Base-by-base conservation (phyloP, 2,888 invertebrate genomes). In the Rhagophthalmus giganteus region DNA sequence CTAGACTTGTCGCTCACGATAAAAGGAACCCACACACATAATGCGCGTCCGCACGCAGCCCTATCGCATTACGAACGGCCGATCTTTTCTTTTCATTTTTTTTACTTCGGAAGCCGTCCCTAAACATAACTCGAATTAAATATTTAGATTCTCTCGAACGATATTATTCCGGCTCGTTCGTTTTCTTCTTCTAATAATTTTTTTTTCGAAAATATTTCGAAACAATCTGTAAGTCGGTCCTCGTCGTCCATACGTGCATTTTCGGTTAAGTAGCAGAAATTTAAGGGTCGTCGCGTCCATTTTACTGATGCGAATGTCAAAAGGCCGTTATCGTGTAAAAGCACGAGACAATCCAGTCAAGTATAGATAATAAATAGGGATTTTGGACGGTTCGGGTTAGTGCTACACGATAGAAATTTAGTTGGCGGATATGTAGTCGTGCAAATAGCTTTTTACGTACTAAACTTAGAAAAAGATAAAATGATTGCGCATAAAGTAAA, bases 301-400 rank as follows among this genome's bases (percentile, higher is more conserved):
- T 44, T 24, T 13, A n/a, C 31, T 28, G 55, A 51, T 55, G 47
- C 47, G 51, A 51, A 46, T 33, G 46, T 51, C 52, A 48, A 42
- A 47, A 24, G 47, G 28, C 40, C 50, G 27, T 38, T 54, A 41
- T 55, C 51, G 49, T 32, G 33, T 55, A 51, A 51, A 51, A 47
- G 45, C 42, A 51, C 42, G 42, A 47, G 51, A 51, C 51, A 33
- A 42, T 50, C 41, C 41, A 46, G 34, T 37, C 46, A 44, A 41
- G 50, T 42, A 47, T 47, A 51, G 55, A 52, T 52, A 51, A 52
- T 55, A 55, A 55, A 52, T 55, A 55, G 47, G 46, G 51, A 55
- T 51, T 55, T 47, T 11, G 32, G 41, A 35, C 31, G 33, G 28
- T 13, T 32, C 26, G 39, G 40, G 42, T 47, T 32, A 20, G 4